Base-by-base conservation (phyloP, 2,797 vertebrate genomes). In the Spondyliosoma cantharus region DNA sequence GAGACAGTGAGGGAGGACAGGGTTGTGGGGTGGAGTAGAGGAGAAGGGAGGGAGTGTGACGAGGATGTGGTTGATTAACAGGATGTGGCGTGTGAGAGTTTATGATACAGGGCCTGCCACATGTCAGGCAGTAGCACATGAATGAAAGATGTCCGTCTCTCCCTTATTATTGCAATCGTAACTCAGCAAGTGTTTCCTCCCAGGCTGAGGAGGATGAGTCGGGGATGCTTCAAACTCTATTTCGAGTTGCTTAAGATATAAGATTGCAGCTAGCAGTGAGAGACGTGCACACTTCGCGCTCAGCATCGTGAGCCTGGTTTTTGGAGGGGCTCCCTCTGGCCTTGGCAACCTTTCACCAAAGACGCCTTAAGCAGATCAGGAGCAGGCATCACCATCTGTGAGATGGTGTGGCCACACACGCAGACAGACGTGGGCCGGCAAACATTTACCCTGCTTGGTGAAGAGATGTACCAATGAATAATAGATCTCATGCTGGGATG, bases 31-130 rank as follows among this genome's bases (percentile, higher is more conserved):
- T 27, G 27, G 62, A 53, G 69, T n/a, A 32, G 32, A 9, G 32
- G 32, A 37, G 32, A 9, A 37, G 3, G n/a, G 46, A 69, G 37
- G 24, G 56, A 54, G 57, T 5, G 13, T 56, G 74, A 64, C 0
- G 22, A 92, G 92, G 92, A 92, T 92, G 93, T 91, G 94, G 92
- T 89, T 87, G 64, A 89, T 90, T 67, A 91, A 87, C 93, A 90
- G 91, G 93, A 94, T 90, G 89, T 37, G 32, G 50, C 70, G 74
- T 71, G 74, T 60, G 64, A 45, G 3, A 17, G 60, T 54, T 32
- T 42, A 52, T 80, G 71, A 76, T 24, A 52, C 15, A 48, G 20
- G 32, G 75, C 27, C 19, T 62, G 63, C 76, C 50, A 42, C 24
- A 27, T 78, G 70, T 75, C 43, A 71, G 25, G 16, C 50, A 62